These are phyloP conservation scores for Athalia cordata DNA, from an alignment of 2,888 invertebrate species.

Conservation along the genomic window DNA sequence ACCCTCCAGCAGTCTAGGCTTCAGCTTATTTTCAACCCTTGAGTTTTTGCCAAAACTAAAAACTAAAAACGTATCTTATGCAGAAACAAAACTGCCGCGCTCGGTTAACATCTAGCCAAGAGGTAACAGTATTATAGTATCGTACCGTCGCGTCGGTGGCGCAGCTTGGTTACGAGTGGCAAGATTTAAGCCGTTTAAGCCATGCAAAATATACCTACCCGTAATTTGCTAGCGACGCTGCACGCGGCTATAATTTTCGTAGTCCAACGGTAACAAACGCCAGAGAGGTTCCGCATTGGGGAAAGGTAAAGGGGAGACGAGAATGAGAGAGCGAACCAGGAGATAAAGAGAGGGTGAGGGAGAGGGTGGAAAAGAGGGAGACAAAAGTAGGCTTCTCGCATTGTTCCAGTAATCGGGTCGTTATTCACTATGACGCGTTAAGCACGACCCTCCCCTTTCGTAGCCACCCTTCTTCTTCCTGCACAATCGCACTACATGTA, in stretches of 20 bases:
- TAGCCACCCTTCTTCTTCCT: slow-evolving; percentile 36
- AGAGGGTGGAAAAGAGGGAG: slow-evolving; percentile 8
- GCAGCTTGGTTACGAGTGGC: slow-evolving; percentile 35
- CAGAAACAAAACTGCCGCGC: slow-evolving; percentile 9
- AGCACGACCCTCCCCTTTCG: slow-evolving; percentile 30
- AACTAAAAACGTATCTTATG: slow-evolving; percentile 13
- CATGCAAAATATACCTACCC: slow-evolving; percentile 43
- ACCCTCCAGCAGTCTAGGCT: slow-evolving; percentile 27
- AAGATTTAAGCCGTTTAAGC: slow-evolving; percentile 45
- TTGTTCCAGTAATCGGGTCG: slow-evolving; percentile 43
- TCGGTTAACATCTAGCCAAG: too few species aligned
- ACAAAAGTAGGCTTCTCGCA: slow-evolving; percentile 42
- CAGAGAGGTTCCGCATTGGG: slow-evolving; percentile 33
- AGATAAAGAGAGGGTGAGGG: background rate
- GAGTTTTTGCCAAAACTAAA: slow-evolving; percentile 14
- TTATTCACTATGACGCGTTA: slow-evolving; percentile 45
- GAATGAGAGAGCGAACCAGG: background rate
- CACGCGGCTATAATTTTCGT: slow-evolving; percentile 39
- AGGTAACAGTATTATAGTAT: background rate
- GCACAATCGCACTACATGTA: slow-evolving; percentile 4
- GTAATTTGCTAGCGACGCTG: slow-evolving; percentile 44
- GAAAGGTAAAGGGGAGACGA: slow-evolving; percentile 13
- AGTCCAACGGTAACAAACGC: slow-evolving; percentile 38
- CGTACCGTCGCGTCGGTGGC: background rate
- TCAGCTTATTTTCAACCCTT: slow-evolving; percentile 15